These are phyloP conservation scores for Neodiprion fabricii DNA, from an alignment of 1,140 invertebrate species.

Conservation along the genomic window DNA sequence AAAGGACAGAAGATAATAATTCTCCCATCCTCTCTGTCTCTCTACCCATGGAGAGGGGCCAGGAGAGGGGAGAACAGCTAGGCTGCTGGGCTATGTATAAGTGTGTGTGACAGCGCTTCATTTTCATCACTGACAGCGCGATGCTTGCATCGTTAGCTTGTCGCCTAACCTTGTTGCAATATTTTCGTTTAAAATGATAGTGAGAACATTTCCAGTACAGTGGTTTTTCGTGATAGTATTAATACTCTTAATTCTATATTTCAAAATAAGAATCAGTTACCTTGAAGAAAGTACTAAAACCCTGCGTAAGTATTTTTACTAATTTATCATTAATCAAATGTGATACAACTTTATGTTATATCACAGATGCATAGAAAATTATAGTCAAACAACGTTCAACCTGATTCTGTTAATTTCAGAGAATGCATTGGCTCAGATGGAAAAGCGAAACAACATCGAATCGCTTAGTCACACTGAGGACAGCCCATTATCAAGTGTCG, in stretches of 20 bases:
- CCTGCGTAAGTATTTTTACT: conserved; percentile 42
- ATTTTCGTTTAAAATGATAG: conserved; percentile 45
- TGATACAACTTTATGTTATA: conserved; percentile 21
- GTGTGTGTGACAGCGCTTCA: too few relatives aligned
- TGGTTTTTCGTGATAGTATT: conserved; percentile 48
- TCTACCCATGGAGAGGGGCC: too few relatives aligned
- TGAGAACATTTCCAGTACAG: conserved; percentile 50
- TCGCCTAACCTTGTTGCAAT: too few relatives aligned
- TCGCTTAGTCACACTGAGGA: neutral
- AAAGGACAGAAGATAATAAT: too few relatives aligned
- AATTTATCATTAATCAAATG: neutral
- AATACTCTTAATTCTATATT: conserved; percentile 43
- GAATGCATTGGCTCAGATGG: conserved; percentile 40
- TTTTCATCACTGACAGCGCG: too few relatives aligned
- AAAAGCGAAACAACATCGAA: conserved; percentile 29
- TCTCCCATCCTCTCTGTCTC: too few relatives aligned
- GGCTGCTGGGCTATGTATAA: too few relatives aligned
- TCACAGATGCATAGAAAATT: conserved; percentile 21
- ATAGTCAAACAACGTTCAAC: conserved; percentile 11
- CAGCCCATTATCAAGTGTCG: conserved; percentile 30
- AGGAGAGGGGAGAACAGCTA: too few relatives aligned
- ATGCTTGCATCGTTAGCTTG: too few relatives aligned
- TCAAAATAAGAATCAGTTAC: conserved; percentile 44
- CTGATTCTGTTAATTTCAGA: conserved; percentile 38
- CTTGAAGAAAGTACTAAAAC: conserved; percentile 46